Conservation (phyloP, 2,888 invertebrate genomes). For the Asteroscopus sphinx region DNA sequence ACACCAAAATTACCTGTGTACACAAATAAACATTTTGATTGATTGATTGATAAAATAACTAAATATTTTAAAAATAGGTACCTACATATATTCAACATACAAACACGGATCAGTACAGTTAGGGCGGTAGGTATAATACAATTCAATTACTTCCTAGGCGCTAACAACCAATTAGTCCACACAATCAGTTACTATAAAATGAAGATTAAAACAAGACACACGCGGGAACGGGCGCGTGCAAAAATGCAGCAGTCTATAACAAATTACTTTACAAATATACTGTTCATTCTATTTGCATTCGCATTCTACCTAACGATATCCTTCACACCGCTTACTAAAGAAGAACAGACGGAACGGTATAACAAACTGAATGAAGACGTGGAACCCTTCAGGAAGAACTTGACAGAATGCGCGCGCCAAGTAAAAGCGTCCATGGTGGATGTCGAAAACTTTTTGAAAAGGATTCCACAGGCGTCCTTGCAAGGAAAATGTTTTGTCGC, state of each 20-base stretch:
- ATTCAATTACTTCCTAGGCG: constrained; percentile 29
- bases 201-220: constrained; percentile 63
- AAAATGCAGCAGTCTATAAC: constrained; percentile 62
- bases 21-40: too few relatives aligned
- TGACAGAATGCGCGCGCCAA: constrained; percentile 82
- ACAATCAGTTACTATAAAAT: constrained; percentile 55
- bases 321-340: constrained; percentile 77
- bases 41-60: too few relatives aligned
- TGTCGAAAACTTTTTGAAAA: constrained; percentile 80
- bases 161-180: constrained; percentile 74
- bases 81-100: constrained; percentile 18
- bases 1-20: too few relatives aligned
- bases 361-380: constrained; percentile 75
- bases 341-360: constrained; percentile 75
- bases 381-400: constrained; percentile 82
- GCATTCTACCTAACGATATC: constrained; percentile 68
- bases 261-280: constrained; percentile 54
- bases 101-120: not conserved
- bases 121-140: not conserved
- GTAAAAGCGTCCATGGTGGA: constrained; percentile 79
- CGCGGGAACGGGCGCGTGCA: constrained; percentile 45
- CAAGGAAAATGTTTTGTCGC: constrained; percentile 86
- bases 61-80: too few relatives aligned
- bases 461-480: constrained; percentile 76
- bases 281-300: constrained; percentile 64